Conservation (phyloP, 2,797 vertebrate species). For the Catostomus latipinnis region DNA sequence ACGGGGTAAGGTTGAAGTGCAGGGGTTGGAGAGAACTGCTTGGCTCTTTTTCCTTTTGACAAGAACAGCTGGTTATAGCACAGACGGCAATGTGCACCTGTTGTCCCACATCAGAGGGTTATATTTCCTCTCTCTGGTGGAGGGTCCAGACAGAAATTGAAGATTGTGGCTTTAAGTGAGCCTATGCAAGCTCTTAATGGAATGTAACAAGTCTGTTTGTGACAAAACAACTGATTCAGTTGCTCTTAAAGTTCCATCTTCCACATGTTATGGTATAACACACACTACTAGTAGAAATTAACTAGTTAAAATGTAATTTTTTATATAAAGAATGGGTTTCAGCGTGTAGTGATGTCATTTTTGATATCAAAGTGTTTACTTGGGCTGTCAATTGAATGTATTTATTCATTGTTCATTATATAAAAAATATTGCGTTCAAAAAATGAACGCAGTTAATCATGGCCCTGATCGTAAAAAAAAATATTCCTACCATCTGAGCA, state of each 20-base stretch:
- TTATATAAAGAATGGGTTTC: no score
- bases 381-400: no score
- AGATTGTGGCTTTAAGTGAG: conserved; percentile 40
- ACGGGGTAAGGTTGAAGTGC: neutral
- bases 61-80: conserved; percentile 56
- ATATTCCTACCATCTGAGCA: no score
- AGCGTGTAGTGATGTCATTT: no score
- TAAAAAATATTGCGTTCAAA: no score
- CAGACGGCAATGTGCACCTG: conserved; percentile 62
- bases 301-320: no score
- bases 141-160: conserved; percentile 24
- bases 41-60: conserved; percentile 37
- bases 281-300: neutral
- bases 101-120: conserved; percentile 57
- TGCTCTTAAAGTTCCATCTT: neutral
- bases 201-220: conserved; percentile 55
- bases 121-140: conserved; percentile 49
- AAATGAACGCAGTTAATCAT: no score
- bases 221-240: neutral
- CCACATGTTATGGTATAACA: neutral
- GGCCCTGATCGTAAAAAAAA: no score
- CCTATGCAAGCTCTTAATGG: conserved; percentile 45
- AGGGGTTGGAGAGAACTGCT: conserved; percentile 23
- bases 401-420: no score
- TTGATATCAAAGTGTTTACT: no score